phyloP scores from a whole-genome alignment of 2,113 vertebrate species.

The Pedionomus torquatus region DNA sequence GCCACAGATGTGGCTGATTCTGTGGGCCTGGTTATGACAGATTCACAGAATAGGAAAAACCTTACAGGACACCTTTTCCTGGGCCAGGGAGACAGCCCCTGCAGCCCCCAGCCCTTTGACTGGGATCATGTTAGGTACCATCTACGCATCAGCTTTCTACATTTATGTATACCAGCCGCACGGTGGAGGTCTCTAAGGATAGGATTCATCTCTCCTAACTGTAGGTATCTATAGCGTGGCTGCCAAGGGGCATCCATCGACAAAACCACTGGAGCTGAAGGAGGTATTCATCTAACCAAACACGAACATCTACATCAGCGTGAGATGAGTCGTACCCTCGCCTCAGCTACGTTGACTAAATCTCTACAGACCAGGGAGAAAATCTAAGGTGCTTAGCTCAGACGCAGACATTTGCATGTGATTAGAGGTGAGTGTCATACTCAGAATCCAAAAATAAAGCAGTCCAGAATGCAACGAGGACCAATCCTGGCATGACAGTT shows the following conservation, averaged over 20 bases:
- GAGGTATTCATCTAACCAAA: not conserved
- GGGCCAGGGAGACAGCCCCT: not conserved
- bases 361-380: not conserved
- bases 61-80: not conserved
- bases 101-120: not conserved
- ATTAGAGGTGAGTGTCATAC: not conserved
- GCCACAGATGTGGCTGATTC: not conserved
- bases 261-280: not conserved
- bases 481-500: not conserved
- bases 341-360: not conserved
- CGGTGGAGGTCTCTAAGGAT: not conserved
- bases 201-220: not conserved
- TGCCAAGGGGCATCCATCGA: not conserved
- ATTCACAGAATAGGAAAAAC: not conserved
- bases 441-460: not conserved
- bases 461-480: not conserved
- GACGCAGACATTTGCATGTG: not conserved
- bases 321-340: not conserved
- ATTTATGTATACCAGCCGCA: not conserved
- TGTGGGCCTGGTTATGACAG: not conserved
- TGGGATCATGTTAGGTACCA: not conserved
- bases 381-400: not conserved
- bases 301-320: not conserved
- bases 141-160: not conserved
- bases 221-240: not conserved